Base-by-base conservation (phyloP, 2,113 vertebrate species). In the Spea multiplicata region DNA sequence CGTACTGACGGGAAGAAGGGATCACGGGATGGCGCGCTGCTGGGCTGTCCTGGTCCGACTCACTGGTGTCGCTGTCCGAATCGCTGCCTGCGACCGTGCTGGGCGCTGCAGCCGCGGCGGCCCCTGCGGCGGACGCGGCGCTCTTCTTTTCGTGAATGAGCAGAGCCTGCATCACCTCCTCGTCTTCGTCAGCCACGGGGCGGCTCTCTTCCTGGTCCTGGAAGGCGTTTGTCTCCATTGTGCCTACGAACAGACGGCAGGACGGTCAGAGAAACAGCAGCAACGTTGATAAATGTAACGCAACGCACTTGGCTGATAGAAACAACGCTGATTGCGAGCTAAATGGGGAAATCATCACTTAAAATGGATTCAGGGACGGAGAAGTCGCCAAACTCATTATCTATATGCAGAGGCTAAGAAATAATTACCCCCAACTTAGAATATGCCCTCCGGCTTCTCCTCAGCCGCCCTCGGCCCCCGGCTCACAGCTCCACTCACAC, bases 1-100 rank as follows among this genome's bases (percentile, higher is more conserved):
- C 85, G 0, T 82, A 87, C 0, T 65, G 62, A 0, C 73, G 83
- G 3, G 75, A 62, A 48, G 85, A 74, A 0, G 50, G 10, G 3
- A 86, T 1, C 0, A 87, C 71, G 0, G 83, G 82, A 10, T 71
- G 45, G 4, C 84, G 89, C 2, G 89, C 88, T 0, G 17, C 64
- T 4, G 90, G 91, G 14, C 89, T 88, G 5, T 97, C 96, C 5
- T 98, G 96, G 0, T 98, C 97, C 0, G 97, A 99, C 81, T 99
- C 97, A 0, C 97, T 99, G 9, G 97, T 99, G 88, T 99, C 97
- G 0, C 97, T 99, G 73, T 98, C 97, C 0, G 97, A 99, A 91
- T 98, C 96, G 16, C 97, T 99, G 45, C 96, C 99, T 14, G 87
- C 94, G 0, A 94, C 95, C 45, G 86, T 84, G 0, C 85, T 61